These are phyloP conservation scores for Harpegnathos saltator DNA, from an alignment of 1,140 invertebrate genomes.

Conservation along the genomic window DNA sequence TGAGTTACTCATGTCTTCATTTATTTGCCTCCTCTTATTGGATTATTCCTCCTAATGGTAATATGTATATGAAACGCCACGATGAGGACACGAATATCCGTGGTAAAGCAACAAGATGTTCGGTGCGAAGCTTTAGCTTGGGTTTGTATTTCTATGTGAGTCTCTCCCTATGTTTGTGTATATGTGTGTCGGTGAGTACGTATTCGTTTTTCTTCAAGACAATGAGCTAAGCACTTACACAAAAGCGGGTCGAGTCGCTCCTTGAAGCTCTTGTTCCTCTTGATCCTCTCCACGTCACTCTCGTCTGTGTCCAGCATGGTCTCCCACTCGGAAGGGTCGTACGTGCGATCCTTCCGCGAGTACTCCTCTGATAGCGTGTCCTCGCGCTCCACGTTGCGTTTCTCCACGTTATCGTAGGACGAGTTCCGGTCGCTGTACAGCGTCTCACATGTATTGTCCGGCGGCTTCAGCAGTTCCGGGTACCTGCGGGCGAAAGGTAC, in stretches of 20 bases:
- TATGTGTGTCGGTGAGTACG: no score
- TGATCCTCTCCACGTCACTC: constrained; percentile 84
- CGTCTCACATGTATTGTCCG: constrained; percentile 81
- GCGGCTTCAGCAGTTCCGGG: constrained; percentile 83
- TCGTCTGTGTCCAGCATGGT: constrained; percentile 83
- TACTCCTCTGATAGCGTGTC: constrained; percentile 70
- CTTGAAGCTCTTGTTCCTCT: constrained; percentile 90
- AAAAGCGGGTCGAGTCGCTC: constrained; percentile 90
- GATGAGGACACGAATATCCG: no score
- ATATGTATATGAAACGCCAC: no score
- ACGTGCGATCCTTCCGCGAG: constrained; percentile 76
- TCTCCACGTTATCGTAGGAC: constrained; percentile 91
- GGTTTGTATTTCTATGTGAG: no score
- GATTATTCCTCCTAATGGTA: no score
- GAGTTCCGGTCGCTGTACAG: constrained; percentile 88
- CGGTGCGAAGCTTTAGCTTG: no score
- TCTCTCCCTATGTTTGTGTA: no score
- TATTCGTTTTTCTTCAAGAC: not conserved
- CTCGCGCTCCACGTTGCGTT: constrained; percentile 75
- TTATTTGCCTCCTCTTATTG: no score
- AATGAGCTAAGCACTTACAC: constrained; percentile 85
- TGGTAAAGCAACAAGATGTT: no score
- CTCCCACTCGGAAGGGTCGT: constrained; percentile 82
- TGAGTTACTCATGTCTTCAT: no score
- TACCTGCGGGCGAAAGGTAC: constrained; percentile 77